Conservation (phyloP, 2,797 vertebrate species). For the Leuciscus waleckii region DNA sequence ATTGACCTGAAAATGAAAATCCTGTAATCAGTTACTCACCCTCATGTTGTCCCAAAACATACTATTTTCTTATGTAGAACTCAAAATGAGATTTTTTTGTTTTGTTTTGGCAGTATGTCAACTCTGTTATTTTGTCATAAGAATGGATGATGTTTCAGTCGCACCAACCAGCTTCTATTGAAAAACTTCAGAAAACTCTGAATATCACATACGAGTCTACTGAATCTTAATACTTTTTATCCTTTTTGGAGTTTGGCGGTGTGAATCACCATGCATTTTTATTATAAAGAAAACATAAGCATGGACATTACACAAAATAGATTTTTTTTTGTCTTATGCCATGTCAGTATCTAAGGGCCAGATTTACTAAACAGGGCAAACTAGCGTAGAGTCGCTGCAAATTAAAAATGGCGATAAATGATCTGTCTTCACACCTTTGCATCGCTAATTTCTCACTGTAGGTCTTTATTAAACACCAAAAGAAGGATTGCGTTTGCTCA, state of each 20-base stretch:
- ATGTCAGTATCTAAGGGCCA: no score
- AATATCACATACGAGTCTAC: not conserved
- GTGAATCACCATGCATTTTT: not conserved
- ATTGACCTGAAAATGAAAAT: not conserved
- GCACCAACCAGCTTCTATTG: not conserved
- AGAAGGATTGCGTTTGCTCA: no score
- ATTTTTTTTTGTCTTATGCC: not conserved
- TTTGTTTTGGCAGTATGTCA: not conserved
- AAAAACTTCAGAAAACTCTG: not conserved
- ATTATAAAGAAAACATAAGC: not conserved
- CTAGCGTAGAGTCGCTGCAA: not conserved
- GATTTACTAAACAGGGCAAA: no score
- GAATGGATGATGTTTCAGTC: not conserved
- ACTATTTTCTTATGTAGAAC: not conserved
- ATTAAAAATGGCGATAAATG: not conserved
- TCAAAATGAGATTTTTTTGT: not conserved
- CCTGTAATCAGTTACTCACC: not conserved
- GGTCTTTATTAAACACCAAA: no score
- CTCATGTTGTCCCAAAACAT: not conserved
- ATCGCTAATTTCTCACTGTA: not conserved
- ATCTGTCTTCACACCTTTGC: not conserved
- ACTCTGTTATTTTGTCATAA: not conserved
- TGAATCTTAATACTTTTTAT: not conserved
- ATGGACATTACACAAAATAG: not conserved
- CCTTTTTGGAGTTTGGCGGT: not conserved